Percentiles rank a stretch among this genome's conserved stretches.
phyloP scores from a whole-genome alignment of 2,113 vertebrate species.

The Rattus norvegicus region GRCr8 NC_086039.1:94441501-94442000 shows the following conservation, averaged over 20 bases:
- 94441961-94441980: background rate
- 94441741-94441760: background rate
- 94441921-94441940: background rate
- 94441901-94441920: background rate
- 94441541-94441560: background rate
- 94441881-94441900: background rate
- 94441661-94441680: background rate
- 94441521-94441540: background rate
- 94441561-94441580: background rate
- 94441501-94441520: background rate
- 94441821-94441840: background rate
- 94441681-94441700: background rate
- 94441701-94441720: background rate
- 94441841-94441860: no score
- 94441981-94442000: background rate
- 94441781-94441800: background rate
- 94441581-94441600: background rate
- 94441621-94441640: background rate
- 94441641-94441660: no score
- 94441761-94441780: background rate
- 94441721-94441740: background rate
- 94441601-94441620: background rate
- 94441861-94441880: background rate
- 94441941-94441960: background rate
- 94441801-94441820: background rate